Base-by-base conservation (phyloP, 1,140 invertebrate species). In the Delia radicum region DNA sequence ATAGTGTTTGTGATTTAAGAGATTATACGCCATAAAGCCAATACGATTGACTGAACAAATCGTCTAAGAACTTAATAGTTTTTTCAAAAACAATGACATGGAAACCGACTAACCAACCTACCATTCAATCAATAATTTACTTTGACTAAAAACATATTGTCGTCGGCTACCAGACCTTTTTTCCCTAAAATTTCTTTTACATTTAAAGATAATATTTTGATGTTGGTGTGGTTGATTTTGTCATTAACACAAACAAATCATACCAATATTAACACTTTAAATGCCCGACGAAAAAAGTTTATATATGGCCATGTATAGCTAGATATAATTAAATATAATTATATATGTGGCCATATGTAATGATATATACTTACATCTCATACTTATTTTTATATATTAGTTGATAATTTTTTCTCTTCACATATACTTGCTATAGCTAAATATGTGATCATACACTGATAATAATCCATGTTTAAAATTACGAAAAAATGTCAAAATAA, bases 31-130 rank as follows among this genome's bases (percentile, higher is more conserved):
- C 75, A 69, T 55, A 76, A 76, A 76, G 72, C 72, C 75, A 76
- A 76, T 55, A 76, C 72, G 72, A 74, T 76, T 76, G 75, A 76
- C 75, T 76, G 73, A 74, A 74, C 37, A 67, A 76, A 76, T 69
- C 31, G 65, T 69, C 65, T 33, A 69, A 37, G 65, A 69, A 69
- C 29, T 69, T 69, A 69, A 69, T 69, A 24, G 29, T 33, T 69
- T 33, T 7, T 6, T 33, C 21, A 6, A 33, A 69, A 55, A 55
- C 48, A 55, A 55, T 55, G 48, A 55, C 48, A 55, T 55, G 48
- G 48, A 55, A 55, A 55, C 48, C 48, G 24, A 55, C n/a, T 18
- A 21, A 55, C 48, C 48, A 21, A 55, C 18, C n/a, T 21, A 55
- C 3, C n/a, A 5, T 24, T n/a, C 1, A 31, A 31, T 67, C n/a